A percentile compares a stretch with the other conserved stretches of the same genome.
Conservation (phyloP, 2,888 invertebrate genomes). For the Pseudeuparius sepicola region DNA sequence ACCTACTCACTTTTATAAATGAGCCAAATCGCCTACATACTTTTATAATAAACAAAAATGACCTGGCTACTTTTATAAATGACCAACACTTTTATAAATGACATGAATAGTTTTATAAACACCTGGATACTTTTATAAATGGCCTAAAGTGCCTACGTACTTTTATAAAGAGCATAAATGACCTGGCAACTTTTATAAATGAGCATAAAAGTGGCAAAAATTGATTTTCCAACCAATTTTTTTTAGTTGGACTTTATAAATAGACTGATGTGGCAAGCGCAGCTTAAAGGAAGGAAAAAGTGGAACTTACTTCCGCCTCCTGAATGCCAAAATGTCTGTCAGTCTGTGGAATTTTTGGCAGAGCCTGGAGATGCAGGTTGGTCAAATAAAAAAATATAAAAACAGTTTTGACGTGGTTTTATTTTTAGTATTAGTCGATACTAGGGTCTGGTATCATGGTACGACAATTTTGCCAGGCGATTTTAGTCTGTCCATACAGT, state of each 20-base stretch:
- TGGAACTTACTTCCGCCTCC: slow-evolving; percentile 80
- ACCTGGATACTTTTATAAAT: too few relatives aligned
- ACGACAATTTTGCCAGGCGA: slow-evolving; percentile 72
- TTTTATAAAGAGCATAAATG: too few relatives aligned
- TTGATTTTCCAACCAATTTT: slow-evolving; percentile 3
- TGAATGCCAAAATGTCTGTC: slow-evolving; percentile 73
- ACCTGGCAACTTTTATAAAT: too few relatives aligned
- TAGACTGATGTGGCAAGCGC: slow-evolving; percentile 89
- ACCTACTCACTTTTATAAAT: too few relatives aligned
- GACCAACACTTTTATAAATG: too few relatives aligned
- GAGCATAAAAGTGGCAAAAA: slow-evolving; percentile 2
- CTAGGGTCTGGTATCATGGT: slow-evolving; percentile 85
- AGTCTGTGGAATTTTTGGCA: slow-evolving; percentile 64
- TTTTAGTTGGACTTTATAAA: slow-evolving; percentile 81
- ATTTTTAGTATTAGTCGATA: slow-evolving; percentile 72
- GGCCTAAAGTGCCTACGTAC: too few relatives aligned
- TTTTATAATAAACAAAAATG: too few relatives aligned
- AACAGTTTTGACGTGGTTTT: too few relatives aligned
- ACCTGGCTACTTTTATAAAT: too few relatives aligned
- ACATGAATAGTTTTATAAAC: too few relatives aligned
- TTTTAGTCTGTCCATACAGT: slow-evolving; percentile 81
- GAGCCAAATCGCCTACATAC: too few relatives aligned
- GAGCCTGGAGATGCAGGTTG: slow-evolving; percentile 78
- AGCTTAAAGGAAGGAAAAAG: slow-evolving; percentile 73
- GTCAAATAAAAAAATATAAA: too few relatives aligned